Base-by-base conservation (phyloP, 1,140 invertebrate genomes). In the Drosophila busckii region DNA sequence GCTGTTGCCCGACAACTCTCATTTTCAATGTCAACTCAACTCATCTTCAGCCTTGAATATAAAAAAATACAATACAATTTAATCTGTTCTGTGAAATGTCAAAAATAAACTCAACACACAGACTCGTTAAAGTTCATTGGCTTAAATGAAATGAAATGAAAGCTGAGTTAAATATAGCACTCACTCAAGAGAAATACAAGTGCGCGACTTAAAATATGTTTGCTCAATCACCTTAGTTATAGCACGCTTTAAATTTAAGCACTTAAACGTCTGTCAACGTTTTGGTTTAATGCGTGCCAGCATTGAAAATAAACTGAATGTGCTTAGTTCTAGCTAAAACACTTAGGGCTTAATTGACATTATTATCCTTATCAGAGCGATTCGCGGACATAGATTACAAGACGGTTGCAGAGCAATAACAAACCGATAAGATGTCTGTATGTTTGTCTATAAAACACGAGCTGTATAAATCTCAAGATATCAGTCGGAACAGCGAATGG, bases 381-480 rank as follows among this genome's bases (percentile, higher is more conserved):
- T 62, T 34, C 42, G 48, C 61, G 64, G 48, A 12, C 28, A 46
- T 41, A 78, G 73, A 78, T 78, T 78, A 78, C 60, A 28, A 22
- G 35, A 9, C 19, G 28, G 52, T 61, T 54, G 41, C 31, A 15
- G 31, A n/a, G 52, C 44, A 62, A 62, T 56, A 59, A 59, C 37
- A 50, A 45, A 48, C 59, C 66, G 73, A 80, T 80, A 80, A 80
- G 73, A 68, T 55, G 53, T 34, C 35, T 28, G 4, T 52, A 69
- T 41, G 44, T n/a, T n/a, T n/a, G n/a, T n/a, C n/a, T n/a, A 62
- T 70, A 45, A 45, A 20, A 10, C 35, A 55, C 60, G 41, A 35
- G 63, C 50, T 35, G 40, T 78, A 78, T 80, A 80, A 78, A 78
- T 78, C 73, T 64, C 49, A 68, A 80, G 73, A 78, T 80, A 78